phyloP scores from a whole-genome alignment of 2,888 invertebrate species.

The Horisme vitalbata region DNA sequence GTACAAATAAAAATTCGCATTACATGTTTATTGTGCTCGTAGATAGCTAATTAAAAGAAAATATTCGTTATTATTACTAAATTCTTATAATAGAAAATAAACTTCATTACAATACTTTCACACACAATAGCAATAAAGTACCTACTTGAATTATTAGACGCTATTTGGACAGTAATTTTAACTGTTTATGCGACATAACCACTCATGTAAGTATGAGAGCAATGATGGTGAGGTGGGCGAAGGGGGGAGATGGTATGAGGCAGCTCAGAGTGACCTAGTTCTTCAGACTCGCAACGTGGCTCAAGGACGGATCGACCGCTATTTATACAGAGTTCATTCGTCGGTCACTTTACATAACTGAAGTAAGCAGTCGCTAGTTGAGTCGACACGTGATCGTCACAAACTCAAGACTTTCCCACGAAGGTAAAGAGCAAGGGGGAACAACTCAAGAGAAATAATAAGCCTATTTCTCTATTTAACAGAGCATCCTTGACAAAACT shows the following conservation, averaged over 20 bases:
- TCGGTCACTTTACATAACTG: slow-evolving; percentile 76
- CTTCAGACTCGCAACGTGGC: slow-evolving; percentile 68
- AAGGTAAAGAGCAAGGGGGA: slow-evolving; percentile 48
- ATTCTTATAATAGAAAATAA: slow-evolving; percentile 2
- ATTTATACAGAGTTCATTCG: slow-evolving; percentile 79
- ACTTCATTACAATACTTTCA: slow-evolving; percentile 5
- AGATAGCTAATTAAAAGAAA: not conserved
- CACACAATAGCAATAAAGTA: slow-evolving; percentile 7
- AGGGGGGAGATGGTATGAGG: slow-evolving; percentile 57
- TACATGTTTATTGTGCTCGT: slow-evolving; percentile 9
- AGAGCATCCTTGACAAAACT: slow-evolving; percentile 46
- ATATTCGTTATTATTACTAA: slow-evolving; percentile 1
- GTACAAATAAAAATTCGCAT: slow-evolving; percentile 43
- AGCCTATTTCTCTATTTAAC: slow-evolving; percentile 53
- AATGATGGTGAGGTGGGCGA: slow-evolving; percentile 44
- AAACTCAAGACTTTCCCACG: slow-evolving; percentile 61
- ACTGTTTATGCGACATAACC: slow-evolving; percentile 42
- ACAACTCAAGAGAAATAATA: slow-evolving; percentile 50
- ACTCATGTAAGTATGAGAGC: slow-evolving; percentile 39
- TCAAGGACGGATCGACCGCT: slow-evolving; percentile 81
- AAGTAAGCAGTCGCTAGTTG: slow-evolving; percentile 63
- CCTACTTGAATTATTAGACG: slow-evolving; percentile 34
- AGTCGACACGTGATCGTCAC: slow-evolving; percentile 56
- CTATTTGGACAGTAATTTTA: slow-evolving; percentile 45
- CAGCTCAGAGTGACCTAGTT: slow-evolving; percentile 76